A percentile compares a stretch with the other conserved stretches of the same genome.
Conservation (phyloP, 2,797 vertebrate genomes). For the Propithecus perrieri region DNA sequence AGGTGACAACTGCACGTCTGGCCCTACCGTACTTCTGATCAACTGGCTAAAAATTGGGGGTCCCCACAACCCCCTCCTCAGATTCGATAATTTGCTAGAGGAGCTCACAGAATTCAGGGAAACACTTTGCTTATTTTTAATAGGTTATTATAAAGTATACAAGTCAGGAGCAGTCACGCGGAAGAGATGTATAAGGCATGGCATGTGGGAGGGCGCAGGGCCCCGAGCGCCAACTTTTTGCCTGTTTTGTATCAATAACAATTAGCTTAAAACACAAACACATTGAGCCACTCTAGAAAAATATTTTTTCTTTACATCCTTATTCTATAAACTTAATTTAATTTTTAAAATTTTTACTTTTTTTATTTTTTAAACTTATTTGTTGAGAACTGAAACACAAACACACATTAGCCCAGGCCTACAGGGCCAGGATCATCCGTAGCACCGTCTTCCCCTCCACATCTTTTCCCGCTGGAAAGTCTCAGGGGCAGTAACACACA, state of each 20-base stretch:
- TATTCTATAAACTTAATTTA: not conserved
- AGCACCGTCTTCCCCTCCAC: not conserved
- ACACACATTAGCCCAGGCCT: not conserved
- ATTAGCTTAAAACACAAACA: not conserved
- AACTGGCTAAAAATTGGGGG: not conserved
- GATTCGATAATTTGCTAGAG: not conserved
- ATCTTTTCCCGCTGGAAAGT: not conserved
- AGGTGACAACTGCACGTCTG: not conserved
- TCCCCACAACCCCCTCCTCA: not conserved
- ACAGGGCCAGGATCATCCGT: not conserved
- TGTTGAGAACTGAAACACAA: not conserved
- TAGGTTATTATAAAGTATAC: not conserved
- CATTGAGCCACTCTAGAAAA: not conserved
- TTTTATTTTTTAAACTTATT: not conserved
- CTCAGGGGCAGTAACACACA: not conserved
- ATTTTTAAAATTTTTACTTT: not conserved
- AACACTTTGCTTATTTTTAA: not conserved
- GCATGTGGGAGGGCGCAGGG: fast-evolving
- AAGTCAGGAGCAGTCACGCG: not conserved
- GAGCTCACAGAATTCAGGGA: not conserved
- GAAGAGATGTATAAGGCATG: not conserved
- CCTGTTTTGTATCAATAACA: not conserved
- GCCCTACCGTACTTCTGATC: not conserved
- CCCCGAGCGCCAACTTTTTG: not conserved
- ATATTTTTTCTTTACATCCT: not conserved